phyloP scores from a whole-genome alignment of 2,888 invertebrate species.

The Drosophila hamatofila region DNA sequence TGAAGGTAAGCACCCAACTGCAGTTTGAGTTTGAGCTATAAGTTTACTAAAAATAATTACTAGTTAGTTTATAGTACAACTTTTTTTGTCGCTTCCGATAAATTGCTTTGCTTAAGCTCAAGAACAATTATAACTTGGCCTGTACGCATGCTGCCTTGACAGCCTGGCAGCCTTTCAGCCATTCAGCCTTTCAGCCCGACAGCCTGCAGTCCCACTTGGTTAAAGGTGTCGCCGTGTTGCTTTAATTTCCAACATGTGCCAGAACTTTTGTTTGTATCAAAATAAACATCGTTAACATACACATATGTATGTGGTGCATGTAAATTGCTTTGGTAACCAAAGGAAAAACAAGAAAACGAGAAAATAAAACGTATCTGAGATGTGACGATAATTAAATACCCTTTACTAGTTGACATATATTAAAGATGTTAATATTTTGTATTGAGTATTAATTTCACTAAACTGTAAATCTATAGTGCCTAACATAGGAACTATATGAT shows the following conservation, averaged over 20 bases:
- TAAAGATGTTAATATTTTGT: background rate
- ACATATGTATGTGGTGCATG: constrained; percentile 11
- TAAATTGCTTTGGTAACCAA: constrained; percentile 15
- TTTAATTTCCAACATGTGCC: constrained; percentile 31
- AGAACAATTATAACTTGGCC: constrained; percentile 4
- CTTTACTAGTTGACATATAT: background rate
- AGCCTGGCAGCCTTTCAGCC: constrained; percentile 4
- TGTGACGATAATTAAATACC: background rate
- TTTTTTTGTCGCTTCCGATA: background rate
- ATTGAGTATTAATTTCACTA: too few relatives aligned
- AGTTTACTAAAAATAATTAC: background rate
- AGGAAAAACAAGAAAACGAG: constrained; percentile 1
- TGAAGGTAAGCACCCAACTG: background rate
- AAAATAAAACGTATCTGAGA: background rate
- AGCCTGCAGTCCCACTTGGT: constrained; percentile 1
- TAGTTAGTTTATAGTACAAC: background rate
- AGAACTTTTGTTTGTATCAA: constrained; percentile 23
- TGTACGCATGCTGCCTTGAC: background rate
- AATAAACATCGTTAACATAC: constrained; percentile 1
- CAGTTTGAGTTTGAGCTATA: background rate
- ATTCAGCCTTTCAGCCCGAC: background rate
- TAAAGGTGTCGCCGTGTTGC: constrained; percentile 24
- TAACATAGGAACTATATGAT: too few relatives aligned
- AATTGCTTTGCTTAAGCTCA: background rate
- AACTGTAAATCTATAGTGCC: too few relatives aligned